Percentiles rank a stretch among this genome's conserved stretches.
Conservation (phyloP, 2,113 vertebrate genomes). For the Menura novaehollandiae region DNA sequence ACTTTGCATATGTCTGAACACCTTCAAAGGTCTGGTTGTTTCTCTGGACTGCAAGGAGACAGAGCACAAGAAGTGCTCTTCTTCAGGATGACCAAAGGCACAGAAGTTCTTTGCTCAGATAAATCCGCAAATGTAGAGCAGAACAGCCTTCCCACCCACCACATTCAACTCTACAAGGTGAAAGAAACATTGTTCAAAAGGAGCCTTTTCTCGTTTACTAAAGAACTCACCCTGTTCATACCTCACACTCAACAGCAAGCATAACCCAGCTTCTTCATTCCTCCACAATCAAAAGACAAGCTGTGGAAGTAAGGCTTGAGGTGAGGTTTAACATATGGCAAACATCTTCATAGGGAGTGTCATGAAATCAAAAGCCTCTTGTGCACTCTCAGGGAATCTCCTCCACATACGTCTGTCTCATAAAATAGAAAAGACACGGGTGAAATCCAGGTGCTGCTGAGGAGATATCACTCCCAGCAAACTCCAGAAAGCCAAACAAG, state of each 20-base stretch:
- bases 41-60: neutral
- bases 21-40: neutral
- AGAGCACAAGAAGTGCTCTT: neutral
- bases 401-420: neutral
- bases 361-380: neutral
- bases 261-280: accelerated
- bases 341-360: accelerated
- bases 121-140: neutral
- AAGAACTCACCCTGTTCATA: neutral
- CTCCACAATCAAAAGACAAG: neutral
- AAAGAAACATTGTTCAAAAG: neutral
- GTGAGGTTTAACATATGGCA: neutral
- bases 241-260: neutral
- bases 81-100: neutral
- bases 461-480: neutral
- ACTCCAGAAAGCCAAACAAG: neutral
- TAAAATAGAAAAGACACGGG: neutral
- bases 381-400: neutral
- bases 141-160: neutral
- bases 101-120: neutral
- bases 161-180: neutral
- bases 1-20: neutral
- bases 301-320: neutral
- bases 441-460: neutral
- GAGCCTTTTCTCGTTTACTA: neutral